Evolutionary conservation across 2,113 vertebrate species (phyloP), one percentile per base, ranked within the genome.

Genomic region (Saguinus imperator): DNA sequence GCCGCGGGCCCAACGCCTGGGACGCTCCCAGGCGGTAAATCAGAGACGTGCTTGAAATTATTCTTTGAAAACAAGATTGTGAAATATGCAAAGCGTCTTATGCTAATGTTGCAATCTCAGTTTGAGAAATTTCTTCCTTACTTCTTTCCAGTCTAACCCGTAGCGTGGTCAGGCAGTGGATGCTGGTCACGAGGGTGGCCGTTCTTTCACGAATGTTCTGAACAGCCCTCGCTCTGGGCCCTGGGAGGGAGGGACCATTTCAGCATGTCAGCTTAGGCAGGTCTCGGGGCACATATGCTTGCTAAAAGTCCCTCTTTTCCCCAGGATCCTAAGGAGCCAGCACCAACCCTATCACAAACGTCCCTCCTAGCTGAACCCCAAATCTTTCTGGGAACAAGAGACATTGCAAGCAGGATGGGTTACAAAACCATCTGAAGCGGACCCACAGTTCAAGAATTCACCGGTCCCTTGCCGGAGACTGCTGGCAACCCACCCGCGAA

Each of bases 1-100:
- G 88, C 55, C 1, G 0, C 1, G 13, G 55, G 18, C 37, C 0
- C 27, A 0, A 4, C 12, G 2, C 40, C 1, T 5, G 13, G 29
- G 61, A 72, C 7, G 10, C 43, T 61, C 52, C 55, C 7, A 12
- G 87, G 16, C 1, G 5, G 79, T 29, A 13, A 79, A 43, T 68
- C 58, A 29, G 37, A n/a, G 35, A 8, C 27, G 13, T 45, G 55
- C 58, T 50, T 2, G 18, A 64, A 11, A 43, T 52, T 16, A 2
- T 9, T 81, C 90, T 81, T 21, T 48, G 68, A 88, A 87, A 96
- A 83, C 6, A 35, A 25, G 88, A 32, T 32, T n/a, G 23, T 79
- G 32, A 66, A 68, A 43, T n/a, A 73, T 32, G 66, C 79, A 52
- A 20, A 96, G 16, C 0, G 0, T 61, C 40, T 27, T 7, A 4